Conservation (phyloP, 2,113 vertebrate genomes). For the Gallinago jamesoni region DNA sequence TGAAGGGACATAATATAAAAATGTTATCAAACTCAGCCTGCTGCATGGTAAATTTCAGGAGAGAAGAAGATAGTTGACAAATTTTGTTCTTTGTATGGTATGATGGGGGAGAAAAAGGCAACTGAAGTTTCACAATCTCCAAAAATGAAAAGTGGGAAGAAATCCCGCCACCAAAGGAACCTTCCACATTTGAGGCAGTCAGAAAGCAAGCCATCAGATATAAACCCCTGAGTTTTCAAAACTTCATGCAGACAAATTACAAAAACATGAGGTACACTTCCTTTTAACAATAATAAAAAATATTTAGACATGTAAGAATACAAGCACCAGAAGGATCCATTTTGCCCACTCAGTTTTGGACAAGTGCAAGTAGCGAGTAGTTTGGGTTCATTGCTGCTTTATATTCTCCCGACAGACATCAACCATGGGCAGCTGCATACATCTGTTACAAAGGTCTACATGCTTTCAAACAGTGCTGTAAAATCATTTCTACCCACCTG, state of each 20-base stretch:
- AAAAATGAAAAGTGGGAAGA: background rate
- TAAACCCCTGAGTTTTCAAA: background rate
- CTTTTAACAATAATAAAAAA: background rate
- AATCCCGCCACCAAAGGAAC: background rate
- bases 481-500: background rate
- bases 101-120: accelerated
- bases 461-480: background rate
- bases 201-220: background rate
- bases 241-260: background rate
- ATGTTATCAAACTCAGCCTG: background rate
- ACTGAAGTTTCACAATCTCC: background rate
- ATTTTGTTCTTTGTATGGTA: background rate
- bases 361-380: background rate
- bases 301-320: background rate
- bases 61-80: background rate
- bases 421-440: background rate
- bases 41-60: background rate
- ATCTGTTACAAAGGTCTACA: background rate
- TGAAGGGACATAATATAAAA: background rate
- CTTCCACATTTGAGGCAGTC: background rate
- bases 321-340: background rate
- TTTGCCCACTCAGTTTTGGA: background rate
- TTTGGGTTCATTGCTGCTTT: background rate
- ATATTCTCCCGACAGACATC: background rate
- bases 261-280: background rate